A percentile compares a stretch with the other conserved stretches of the same genome.
Evolutionary conservation across 2,888 invertebrate species (phyloP).

Genomic region (Agonopterix alstromeriana): DNA sequence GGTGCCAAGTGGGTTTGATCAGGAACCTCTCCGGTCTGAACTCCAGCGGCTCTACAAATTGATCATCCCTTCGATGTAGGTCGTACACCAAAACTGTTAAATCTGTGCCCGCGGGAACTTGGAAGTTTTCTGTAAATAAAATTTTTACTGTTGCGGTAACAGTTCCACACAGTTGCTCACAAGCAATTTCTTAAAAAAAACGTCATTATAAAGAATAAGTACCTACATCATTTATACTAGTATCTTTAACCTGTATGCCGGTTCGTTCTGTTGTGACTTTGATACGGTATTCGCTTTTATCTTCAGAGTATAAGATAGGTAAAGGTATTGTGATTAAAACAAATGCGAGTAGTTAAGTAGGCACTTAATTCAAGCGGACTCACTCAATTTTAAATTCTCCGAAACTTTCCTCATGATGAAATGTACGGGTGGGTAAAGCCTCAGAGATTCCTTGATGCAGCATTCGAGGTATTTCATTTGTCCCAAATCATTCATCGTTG

Average conservation of each 20-base stretch:
- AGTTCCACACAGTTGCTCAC: too few relatives aligned
- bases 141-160: too few relatives aligned
- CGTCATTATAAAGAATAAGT: too few relatives aligned
- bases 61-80: constrained; percentile 78
- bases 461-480: constrained; percentile 82
- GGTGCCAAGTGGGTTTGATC: constrained; percentile 76
- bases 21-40: constrained; percentile 85
- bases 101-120: constrained; percentile 64
- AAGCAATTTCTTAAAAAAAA: too few relatives aligned
- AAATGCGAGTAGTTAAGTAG: too few relatives aligned
- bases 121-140: constrained; percentile 33
- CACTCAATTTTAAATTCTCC: constrained; percentile 77
- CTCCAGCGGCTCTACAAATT: constrained; percentile 79
- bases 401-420: constrained; percentile 77
- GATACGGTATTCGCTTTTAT: too few relatives aligned
- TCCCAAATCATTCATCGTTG: constrained; percentile 78
- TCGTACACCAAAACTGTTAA: constrained; percentile 78
- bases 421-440: constrained; percentile 82
- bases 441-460: constrained; percentile 81
- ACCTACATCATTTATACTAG: too few relatives aligned
- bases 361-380: constrained; percentile 15
- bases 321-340: too few relatives aligned
- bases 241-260: too few relatives aligned
- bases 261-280: too few relatives aligned
- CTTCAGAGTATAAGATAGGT: too few relatives aligned